Evolutionary conservation across 2,113 vertebrate species (phyloP).

Genomic region (Ascaphus truei): DNA sequence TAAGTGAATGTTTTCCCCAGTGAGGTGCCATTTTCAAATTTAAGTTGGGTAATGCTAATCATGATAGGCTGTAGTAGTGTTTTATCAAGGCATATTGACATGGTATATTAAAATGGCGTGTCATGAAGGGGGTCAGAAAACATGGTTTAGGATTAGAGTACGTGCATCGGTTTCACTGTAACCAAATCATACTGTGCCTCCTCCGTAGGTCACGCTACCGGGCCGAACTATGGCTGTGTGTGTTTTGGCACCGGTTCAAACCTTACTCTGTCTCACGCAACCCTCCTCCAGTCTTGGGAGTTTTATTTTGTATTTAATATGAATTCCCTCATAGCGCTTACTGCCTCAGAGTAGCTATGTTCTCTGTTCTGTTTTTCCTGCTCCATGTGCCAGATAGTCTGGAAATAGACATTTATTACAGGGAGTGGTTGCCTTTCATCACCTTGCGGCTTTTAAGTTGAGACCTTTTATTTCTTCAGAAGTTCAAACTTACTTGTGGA

Average conservation of each 20-base stretch:
- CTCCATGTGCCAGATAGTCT: conserved; percentile 15
- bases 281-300: background rate
- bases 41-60: conserved; percentile 19
- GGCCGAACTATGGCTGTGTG: background rate
- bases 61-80: conserved; percentile 18
- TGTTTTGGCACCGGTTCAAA: conserved; percentile 30
- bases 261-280: conserved; percentile 7
- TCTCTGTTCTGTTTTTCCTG: conserved; percentile 16
- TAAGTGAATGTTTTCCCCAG: too few relatives aligned
- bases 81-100: conserved; percentile 41
- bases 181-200: conserved; percentile 23
- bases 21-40: conserved; percentile 30
- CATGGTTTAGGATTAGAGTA: conserved; percentile 31
- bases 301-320: background rate
- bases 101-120: conserved; percentile 19
- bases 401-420: conserved; percentile 13
- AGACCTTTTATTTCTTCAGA: conserved; percentile 37
- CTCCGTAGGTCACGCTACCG: background rate
- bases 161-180: conserved; percentile 7
- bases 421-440: conserved; percentile 6
- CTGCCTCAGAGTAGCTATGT: conserved; percentile 16
- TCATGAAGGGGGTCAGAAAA: conserved; percentile 26
- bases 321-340: background rate
- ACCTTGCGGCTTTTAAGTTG: conserved; percentile 26
- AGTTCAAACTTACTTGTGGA: conserved; percentile 17